Percentiles rank a stretch among this genome's conserved stretches.
These are phyloP conservation scores for Branchellion lobata DNA, from an alignment of 2,888 invertebrate genomes.

Conservation along the genomic window DNA sequence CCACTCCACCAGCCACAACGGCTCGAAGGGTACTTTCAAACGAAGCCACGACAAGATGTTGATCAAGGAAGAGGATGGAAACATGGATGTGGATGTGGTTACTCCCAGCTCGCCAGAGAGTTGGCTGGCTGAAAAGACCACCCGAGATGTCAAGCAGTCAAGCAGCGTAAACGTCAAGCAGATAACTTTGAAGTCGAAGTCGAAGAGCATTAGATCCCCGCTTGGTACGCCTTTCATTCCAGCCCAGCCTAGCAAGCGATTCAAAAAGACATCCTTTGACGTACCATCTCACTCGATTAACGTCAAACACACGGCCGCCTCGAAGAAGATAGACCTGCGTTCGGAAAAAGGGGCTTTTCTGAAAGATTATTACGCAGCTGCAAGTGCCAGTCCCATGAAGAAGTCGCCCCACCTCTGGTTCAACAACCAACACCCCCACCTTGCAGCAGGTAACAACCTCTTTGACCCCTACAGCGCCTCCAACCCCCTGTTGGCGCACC, in stretches of 20 bases:
- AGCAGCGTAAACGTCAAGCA: too few species aligned
- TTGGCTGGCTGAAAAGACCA: too few species aligned
- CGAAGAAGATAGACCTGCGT: constrained; percentile 1
- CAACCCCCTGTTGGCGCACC: not conserved
- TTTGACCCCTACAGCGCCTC: not conserved
- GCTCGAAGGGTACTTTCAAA: too few species aligned
- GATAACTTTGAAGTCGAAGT: not conserved
- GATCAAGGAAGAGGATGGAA: not conserved
- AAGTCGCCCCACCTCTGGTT: not conserved
- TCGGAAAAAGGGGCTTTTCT: constrained; percentile 3
- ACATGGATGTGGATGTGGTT: not conserved
- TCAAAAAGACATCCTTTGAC: constrained; percentile 4
- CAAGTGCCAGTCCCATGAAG: not conserved
- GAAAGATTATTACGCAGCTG: constrained; percentile 16
- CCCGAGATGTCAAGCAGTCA: too few species aligned
- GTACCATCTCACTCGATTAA: not conserved
- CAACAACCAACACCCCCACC: not conserved
- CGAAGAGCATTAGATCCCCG: not conserved
- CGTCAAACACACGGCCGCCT: not conserved
- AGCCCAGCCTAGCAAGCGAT: not conserved
- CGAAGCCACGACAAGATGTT: not conserved
- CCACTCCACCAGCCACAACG: too few species aligned
- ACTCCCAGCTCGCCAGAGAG: not conserved
- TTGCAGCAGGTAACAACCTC: too few species aligned
- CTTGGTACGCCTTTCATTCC: not conserved